Conservation (phyloP, 2,888 invertebrate genomes). For the Drosophila peninsularis region DNA sequence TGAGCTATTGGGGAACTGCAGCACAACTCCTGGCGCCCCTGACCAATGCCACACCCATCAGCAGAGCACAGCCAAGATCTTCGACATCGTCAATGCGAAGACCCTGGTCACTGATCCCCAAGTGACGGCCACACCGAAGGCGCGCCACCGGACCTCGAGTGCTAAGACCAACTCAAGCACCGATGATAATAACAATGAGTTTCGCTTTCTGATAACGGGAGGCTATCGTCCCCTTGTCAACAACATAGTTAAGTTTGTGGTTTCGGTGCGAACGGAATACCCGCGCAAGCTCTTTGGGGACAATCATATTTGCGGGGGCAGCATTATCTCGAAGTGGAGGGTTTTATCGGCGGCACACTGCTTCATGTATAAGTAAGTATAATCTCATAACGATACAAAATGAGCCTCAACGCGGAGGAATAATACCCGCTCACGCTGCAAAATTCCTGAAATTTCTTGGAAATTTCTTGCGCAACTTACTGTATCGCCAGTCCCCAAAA, state of each 20-base stretch:
- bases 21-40: not conserved
- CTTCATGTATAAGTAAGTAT: not conserved
- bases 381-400: not conserved
- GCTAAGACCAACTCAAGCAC: not conserved
- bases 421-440: too few relatives aligned
- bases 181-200: constrained; percentile 22
- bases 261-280: constrained; percentile 40
- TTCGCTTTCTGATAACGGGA: constrained; percentile 61
- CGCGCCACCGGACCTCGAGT: not conserved
- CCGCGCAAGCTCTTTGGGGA: constrained; percentile 55
- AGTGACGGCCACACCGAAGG: not conserved
- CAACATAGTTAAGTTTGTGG: constrained; percentile 42
- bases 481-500: too few relatives aligned
- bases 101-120: not conserved
- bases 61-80: not conserved
- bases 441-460: too few relatives aligned
- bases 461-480: too few relatives aligned
- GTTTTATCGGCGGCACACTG: constrained; percentile 73
- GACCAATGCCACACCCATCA: not conserved
- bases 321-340: constrained; percentile 38
- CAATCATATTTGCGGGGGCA: constrained; percentile 67
- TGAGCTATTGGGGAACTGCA: constrained; percentile 4
- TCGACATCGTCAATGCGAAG: not conserved
- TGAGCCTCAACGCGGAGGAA: not conserved
- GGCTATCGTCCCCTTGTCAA: constrained; percentile 60